Conservation (phyloP, 2,113 vertebrate genomes). For the Callorhinus ursinus region DNA sequence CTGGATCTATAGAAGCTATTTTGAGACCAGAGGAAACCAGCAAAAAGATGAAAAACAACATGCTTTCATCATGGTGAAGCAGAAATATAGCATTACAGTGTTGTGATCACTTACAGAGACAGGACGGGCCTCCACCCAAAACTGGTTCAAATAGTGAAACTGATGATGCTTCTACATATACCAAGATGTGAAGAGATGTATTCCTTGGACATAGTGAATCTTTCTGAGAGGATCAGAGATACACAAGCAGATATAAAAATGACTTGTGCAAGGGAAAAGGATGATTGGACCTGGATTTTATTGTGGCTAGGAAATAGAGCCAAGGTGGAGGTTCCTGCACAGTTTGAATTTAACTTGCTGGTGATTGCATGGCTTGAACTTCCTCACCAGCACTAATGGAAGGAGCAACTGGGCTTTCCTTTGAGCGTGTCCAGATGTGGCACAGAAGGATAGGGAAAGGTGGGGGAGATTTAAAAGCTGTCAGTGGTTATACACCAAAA, state of each 20-base stretch:
- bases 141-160: background rate
- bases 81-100: background rate
- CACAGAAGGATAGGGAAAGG: background rate
- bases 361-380: background rate
- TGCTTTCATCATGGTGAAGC: background rate
- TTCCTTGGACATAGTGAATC: background rate
- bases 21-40: background rate
- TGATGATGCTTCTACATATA: background rate
- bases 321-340: fast-evolving
- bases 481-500: background rate
- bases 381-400: background rate
- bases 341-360: background rate
- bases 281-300: background rate
- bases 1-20: background rate
- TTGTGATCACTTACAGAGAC: background rate
- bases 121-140: background rate
- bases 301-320: background rate
- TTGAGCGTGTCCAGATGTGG: background rate
- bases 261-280: background rate
- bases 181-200: background rate
- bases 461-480: background rate
- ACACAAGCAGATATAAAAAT: background rate
- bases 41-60: background rate
- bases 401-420: background rate
- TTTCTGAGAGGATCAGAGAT: background rate